Percentiles rank a stretch among this genome's conserved stretches.
phyloP scores from a whole-genome alignment of 2,113 vertebrate genomes.

The Chlorodrepanis virens region DNA sequence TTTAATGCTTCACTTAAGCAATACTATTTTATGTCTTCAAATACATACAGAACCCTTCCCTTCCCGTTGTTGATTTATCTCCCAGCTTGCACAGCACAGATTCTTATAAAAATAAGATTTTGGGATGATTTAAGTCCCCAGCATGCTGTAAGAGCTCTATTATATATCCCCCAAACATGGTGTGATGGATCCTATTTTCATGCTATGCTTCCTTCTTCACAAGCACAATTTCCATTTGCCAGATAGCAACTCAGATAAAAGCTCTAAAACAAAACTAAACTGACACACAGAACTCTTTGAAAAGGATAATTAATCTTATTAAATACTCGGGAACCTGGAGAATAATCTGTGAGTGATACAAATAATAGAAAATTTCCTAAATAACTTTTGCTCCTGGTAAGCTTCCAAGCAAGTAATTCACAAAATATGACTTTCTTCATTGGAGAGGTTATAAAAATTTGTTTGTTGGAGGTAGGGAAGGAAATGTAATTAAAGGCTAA shows the following conservation, averaged over 20 bases:
- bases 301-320: slow-evolving; percentile 21
- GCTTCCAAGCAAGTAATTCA: slow-evolving; percentile 71
- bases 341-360: slow-evolving; percentile 51
- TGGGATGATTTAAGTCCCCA: not conserved
- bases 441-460: slow-evolving; percentile 75
- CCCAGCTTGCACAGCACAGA: not conserved
- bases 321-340: not conserved
- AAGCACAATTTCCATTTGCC: slow-evolving; percentile 39
- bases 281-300: not conserved
- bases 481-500: slow-evolving; percentile 82
- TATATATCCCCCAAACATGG: not conserved
- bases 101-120: slow-evolving; percentile 46
- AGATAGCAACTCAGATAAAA: slow-evolving; percentile 43
- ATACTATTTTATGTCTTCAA: slow-evolving; percentile 35
- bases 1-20: slow-evolving; percentile 58
- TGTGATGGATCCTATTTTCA: slow-evolving; percentile 36
- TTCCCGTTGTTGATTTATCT: not conserved
- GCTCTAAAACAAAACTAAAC: slow-evolving; percentile 27
- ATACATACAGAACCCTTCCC: not conserved
- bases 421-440: slow-evolving; percentile 74
- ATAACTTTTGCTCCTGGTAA: slow-evolving; percentile 58
- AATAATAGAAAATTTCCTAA: slow-evolving; percentile 75
- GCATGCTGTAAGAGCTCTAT: slow-evolving; percentile 25
- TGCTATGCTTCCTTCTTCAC: slow-evolving; percentile 4
- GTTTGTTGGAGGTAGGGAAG: slow-evolving; percentile 77